These are phyloP conservation scores for Ramphastos sulfuratus DNA, from an alignment of 2,113 vertebrate genomes.

Conservation along the genomic window DNA sequence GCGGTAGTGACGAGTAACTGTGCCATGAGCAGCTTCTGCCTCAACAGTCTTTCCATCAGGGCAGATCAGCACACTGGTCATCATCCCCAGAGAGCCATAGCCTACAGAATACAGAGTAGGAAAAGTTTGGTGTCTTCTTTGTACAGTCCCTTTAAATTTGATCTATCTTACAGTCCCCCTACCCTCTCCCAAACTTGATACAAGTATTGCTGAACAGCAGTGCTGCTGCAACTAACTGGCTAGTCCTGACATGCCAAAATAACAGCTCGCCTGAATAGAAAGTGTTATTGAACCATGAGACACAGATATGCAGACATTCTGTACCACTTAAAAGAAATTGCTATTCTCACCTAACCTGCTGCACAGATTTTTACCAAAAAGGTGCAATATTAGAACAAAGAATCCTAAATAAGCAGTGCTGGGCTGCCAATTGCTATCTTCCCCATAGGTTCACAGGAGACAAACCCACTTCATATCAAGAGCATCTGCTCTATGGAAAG, in stretches of 20 bases:
- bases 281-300: not conserved
- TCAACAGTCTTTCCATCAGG: slow-evolving; percentile 96
- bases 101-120: slow-evolving; percentile 72
- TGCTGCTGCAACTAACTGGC: not conserved
- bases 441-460: not conserved
- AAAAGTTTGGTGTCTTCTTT: not conserved
- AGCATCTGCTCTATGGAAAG: not conserved
- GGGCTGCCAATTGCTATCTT: not conserved
- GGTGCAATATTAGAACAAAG: not conserved
- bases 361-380: not conserved
- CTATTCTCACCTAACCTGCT: not conserved
- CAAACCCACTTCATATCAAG: not conserved
- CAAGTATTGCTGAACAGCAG: not conserved
- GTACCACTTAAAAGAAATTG: not conserved
- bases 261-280: not conserved
- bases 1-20: slow-evolving; percentile 95
- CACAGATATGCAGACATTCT: not conserved
- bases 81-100: slow-evolving; percentile 97
- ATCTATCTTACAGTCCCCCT: not conserved
- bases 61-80: slow-evolving; percentile 96
- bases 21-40: slow-evolving; percentile 95
- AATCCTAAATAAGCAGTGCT: not conserved
- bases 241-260: not conserved
- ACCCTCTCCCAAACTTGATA: not conserved
- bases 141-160: not conserved